These are phyloP conservation scores for Hippoglossus hippoglossus DNA, from an alignment of 2,797 vertebrate genomes.

Conservation along the genomic window DNA sequence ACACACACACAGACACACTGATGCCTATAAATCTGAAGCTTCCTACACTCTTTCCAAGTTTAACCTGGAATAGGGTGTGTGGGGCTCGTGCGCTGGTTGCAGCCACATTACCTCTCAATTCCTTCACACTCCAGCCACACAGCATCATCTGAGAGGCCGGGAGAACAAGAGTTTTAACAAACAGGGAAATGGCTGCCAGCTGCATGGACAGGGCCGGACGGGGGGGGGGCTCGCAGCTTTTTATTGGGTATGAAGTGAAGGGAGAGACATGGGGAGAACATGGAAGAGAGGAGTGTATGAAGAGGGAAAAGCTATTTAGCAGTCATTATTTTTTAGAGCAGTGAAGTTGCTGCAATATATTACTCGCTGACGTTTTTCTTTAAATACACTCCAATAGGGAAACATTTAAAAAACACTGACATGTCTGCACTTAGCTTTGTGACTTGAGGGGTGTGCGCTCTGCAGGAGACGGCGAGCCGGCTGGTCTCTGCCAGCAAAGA, in stretches of 20 bases:
- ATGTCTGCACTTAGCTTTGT: constrained; percentile 22
- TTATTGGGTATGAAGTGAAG: constrained; percentile 73
- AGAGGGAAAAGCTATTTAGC: constrained; percentile 28
- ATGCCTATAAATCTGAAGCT: constrained; percentile 51
- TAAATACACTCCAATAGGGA: constrained; percentile 25
- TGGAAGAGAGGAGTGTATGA: constrained; percentile 21
- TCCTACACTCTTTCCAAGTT: constrained; percentile 39
- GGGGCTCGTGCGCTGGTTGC: constrained; percentile 2
- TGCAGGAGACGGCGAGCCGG: constrained; percentile 22
- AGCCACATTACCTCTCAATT: constrained; percentile 17
- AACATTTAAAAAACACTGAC: constrained; percentile 20
- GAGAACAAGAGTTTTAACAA: constrained; percentile 69
- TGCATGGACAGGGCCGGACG: constrained; percentile 49
- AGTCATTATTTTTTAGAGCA: constrained; percentile 45
- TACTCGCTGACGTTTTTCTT: not conserved
- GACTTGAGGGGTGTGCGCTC: constrained; percentile 15
- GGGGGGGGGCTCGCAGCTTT: constrained; percentile 55
- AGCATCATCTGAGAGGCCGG: constrained; percentile 61
- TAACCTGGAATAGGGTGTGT: constrained; percentile 33
- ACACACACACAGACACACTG: not conserved
- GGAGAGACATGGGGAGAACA: constrained; percentile 45
- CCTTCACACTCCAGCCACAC: constrained; percentile 41
- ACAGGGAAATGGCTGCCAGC: constrained; percentile 72
- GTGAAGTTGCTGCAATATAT: constrained; percentile 31
- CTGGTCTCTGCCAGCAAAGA: constrained; percentile 21